phyloP scores from a whole-genome alignment of 1,140 invertebrate species.

The Centruroides sculpturatus region DNA sequence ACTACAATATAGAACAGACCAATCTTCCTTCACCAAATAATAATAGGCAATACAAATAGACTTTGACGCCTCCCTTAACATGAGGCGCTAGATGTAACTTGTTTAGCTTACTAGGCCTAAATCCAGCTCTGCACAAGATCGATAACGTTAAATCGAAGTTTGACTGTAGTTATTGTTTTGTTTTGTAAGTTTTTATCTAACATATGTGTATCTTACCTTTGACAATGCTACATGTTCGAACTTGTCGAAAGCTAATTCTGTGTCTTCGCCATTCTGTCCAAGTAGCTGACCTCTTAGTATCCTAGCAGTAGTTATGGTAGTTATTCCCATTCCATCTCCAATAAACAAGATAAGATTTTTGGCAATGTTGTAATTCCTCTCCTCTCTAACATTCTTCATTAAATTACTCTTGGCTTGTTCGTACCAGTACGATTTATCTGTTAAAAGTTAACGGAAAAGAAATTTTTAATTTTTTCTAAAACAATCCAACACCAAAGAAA shows the following conservation, averaged over 20 bases:
- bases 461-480: too few species aligned
- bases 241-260: constrained; percentile 56
- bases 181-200: too few species aligned
- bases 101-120: too few species aligned
- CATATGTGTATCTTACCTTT: constrained; percentile 52
- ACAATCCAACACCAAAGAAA: too few species aligned
- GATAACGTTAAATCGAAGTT: neutral
- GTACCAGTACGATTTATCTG: constrained; percentile 21
- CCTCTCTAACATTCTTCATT: constrained; percentile 4
- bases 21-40: neutral
- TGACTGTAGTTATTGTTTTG: too few species aligned
- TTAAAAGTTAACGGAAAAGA: neutral
- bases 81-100: too few species aligned
- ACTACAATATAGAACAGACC: too few species aligned
- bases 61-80: too few species aligned
- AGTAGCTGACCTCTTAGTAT: constrained; percentile 28
- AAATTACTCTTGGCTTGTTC: constrained; percentile 14
- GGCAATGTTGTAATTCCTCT: constrained; percentile 38
- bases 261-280: constrained; percentile 46
- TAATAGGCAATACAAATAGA: neutral
- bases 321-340: constrained; percentile 84
- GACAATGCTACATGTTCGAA: constrained; percentile 66
- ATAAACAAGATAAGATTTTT: constrained; percentile 82
- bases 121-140: too few species aligned
- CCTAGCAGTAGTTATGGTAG: constrained; percentile 68